phyloP scores from a whole-genome alignment of 2,113 vertebrate genomes.

The Jaculus jaculus region DNA sequence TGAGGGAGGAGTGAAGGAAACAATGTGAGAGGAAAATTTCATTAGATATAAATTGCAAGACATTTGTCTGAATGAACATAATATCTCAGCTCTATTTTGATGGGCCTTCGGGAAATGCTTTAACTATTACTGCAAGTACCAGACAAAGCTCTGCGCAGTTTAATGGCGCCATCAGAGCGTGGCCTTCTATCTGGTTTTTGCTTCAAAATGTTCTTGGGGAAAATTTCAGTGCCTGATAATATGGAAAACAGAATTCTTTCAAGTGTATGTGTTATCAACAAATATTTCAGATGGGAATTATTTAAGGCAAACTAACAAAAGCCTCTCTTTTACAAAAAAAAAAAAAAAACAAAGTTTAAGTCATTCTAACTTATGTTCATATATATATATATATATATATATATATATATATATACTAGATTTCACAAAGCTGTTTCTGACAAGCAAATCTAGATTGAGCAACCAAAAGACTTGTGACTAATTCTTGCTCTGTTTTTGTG shows the following conservation, averaged over 20 bases:
- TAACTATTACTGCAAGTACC: constrained; percentile 56
- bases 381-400: no score
- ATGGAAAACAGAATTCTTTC: constrained; percentile 46
- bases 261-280: constrained; percentile 2
- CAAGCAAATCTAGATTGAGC: background rate
- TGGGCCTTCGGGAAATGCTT: constrained; percentile 66
- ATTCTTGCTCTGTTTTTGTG: background rate
- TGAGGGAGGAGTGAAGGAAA: constrained; percentile 63
- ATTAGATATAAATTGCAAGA: constrained; percentile 75
- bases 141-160: constrained; percentile 56
- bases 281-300: constrained; percentile 45
- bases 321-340: background rate
- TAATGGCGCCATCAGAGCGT: constrained; percentile 50
- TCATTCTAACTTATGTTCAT: constrained; percentile 29
- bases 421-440: background rate
- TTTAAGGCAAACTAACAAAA: constrained; percentile 49
- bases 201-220: constrained; percentile 66
- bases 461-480: background rate
- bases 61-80: constrained; percentile 73
- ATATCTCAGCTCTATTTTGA: constrained; percentile 63
- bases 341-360: background rate
- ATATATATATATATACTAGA: background rate
- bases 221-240: constrained; percentile 50
- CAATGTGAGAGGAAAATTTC: constrained; percentile 64
- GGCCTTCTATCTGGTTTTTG: constrained; percentile 61